phyloP scores from a whole-genome alignment of 2,888 invertebrate species.

The Eupeodes latifasciatus region DNA sequence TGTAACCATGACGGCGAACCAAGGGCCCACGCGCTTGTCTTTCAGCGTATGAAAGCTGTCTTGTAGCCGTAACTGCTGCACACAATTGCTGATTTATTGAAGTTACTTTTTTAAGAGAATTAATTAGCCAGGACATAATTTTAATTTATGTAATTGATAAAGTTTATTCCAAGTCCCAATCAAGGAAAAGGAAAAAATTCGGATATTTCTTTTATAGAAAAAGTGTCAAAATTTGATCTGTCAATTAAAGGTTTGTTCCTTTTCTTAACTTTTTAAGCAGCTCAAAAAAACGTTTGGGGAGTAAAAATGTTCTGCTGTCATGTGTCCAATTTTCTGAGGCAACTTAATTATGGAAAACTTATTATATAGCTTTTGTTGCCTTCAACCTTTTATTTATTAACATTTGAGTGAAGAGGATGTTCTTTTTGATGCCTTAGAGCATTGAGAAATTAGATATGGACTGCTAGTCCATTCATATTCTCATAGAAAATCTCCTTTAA shows the following conservation, averaged over 20 bases:
- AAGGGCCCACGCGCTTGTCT: constrained; percentile 85
- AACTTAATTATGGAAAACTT: too few relatives aligned
- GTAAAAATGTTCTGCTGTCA: too few relatives aligned
- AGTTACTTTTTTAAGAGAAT: constrained; percentile 50
- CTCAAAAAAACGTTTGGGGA: too few relatives aligned
- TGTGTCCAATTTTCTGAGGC: too few relatives aligned
- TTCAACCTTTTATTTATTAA: too few relatives aligned
- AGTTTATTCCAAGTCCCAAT: not conserved
- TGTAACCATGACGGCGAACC: constrained; percentile 88
- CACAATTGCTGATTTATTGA: constrained; percentile 53
- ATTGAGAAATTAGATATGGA: too few relatives aligned
- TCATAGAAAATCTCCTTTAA: too few relatives aligned
- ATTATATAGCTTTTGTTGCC: too few relatives aligned
- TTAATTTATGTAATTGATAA: constrained; percentile 65
- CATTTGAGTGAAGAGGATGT: too few relatives aligned
- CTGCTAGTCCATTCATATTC: too few relatives aligned
- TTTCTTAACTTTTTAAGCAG: not conserved
- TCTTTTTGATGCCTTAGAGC: too few relatives aligned
- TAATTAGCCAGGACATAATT: constrained; percentile 66
- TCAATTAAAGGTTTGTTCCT: constrained; percentile 25
- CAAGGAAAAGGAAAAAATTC: constrained; percentile 6
- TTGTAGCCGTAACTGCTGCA: constrained; percentile 84
- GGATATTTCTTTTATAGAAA: not conserved
- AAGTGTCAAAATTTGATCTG: constrained; percentile 6
- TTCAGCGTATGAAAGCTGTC: constrained; percentile 86